Evolutionary conservation across 1,140 invertebrate species (phyloP), one percentile per base, ranked within the genome.

Genomic region (Parapsyche elsis): DNA sequence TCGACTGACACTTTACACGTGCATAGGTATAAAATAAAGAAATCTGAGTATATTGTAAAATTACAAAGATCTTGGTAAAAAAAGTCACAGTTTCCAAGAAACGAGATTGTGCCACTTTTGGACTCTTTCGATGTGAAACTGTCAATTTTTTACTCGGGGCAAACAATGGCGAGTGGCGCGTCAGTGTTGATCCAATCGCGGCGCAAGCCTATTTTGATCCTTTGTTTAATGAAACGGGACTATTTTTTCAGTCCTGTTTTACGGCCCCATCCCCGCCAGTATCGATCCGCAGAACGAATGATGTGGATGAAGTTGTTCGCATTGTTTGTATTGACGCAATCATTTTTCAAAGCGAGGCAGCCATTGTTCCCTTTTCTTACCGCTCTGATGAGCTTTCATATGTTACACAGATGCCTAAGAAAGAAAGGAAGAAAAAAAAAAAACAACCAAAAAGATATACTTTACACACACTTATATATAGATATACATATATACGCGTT

Each of bases 231-330:
- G 71, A 57, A 77, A 76, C 61, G 59, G 46, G 26, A n/a, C 74
- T 76, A 80, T 76, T 80, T 76, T 80, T 80, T 80, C 67, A 76
- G 75, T 14, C 64, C 64, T 16, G 12, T 53, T 53, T 53, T 12
- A 14, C 73, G 73, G 21, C 16, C 16, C 73, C 46, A 5, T 16
- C 73, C 46, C 24, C 24, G 24, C 24, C 24, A 10, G 10, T 67
- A 75, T 75, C 73, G 73, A 57, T 73, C 71, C 71, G n/a, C 71
- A 73, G 24, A 75, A 57, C 45, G 78, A 61, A 76, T 70, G 61
- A 80, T 38, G 46, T 53, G 78, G 81, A 82, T 82, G 78, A 82
- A 82, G 81, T 77, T 75, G 78, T 82, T 30, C 76, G 74, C 81
- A 80, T 80, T 82, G 81, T 82, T 82, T 49, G 71, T 53, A 82